phyloP scores from a whole-genome alignment of 1,140 invertebrate genomes.

The Leptinotarsa defecta region DNA sequence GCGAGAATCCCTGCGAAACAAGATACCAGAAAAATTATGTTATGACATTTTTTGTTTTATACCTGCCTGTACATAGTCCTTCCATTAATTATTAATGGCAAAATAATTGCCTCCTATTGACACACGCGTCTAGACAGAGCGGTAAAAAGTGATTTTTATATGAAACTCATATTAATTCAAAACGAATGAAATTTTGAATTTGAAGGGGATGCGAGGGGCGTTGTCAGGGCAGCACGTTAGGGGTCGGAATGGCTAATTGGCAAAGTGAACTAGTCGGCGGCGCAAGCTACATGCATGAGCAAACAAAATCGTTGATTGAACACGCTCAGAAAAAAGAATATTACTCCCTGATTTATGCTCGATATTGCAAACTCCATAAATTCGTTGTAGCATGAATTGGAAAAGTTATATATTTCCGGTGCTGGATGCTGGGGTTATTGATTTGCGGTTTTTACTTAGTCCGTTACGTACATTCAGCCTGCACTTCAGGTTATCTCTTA shows the following conservation, averaged over 20 bases:
- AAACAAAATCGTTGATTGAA: conserved; percentile 41
- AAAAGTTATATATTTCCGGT: neutral
- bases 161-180: conserved; percentile 11
- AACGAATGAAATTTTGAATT: conserved; percentile 23
- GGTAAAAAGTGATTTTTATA: neutral
- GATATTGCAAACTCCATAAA: conserved; percentile 27
- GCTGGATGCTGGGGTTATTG: neutral
- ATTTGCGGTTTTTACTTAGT: neutral
- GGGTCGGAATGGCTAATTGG: conserved; percentile 37
- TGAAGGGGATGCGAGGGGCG: conserved; percentile 30
- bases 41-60: too few species aligned
- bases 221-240: conserved; percentile 33
- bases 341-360: conserved; percentile 30
- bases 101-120: neutral
- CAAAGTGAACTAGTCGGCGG: conserved; percentile 30
- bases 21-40: too few species aligned
- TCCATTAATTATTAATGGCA: neutral
- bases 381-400: conserved; percentile 7
- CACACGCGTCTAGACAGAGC: conserved; percentile 11
- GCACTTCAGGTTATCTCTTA: too few species aligned
- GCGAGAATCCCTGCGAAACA: too few species aligned
- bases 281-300: conserved; percentile 34
- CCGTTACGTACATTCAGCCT: too few species aligned
- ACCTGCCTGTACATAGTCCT: neutral
- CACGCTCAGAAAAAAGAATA: conserved; percentile 29